Evolutionary conservation across 2,888 invertebrate genomes (phyloP).

Genomic region (Maniola hyperantus): DNA sequence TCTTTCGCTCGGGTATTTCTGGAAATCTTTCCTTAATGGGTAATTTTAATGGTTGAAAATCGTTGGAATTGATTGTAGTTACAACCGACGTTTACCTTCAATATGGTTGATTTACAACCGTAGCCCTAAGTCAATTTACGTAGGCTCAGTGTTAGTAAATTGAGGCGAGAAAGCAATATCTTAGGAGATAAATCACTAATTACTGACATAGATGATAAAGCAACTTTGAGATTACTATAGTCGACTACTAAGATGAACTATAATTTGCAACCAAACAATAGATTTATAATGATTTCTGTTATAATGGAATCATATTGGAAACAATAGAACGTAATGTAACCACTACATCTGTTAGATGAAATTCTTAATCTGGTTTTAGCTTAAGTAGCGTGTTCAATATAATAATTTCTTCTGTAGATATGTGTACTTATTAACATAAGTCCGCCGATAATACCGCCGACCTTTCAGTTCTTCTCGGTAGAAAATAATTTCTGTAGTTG

Average conservation of each 20-base stretch:
- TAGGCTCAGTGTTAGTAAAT: not conserved
- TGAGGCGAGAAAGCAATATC: not conserved
- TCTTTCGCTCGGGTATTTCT: too few species aligned
- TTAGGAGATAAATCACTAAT: not conserved
- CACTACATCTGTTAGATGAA: not conserved
- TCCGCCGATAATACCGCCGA: not conserved
- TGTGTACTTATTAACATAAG: not conserved
- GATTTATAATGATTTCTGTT: not conserved
- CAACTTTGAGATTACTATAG: not conserved
- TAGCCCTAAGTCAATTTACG: not conserved
- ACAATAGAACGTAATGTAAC: constrained; percentile 1
- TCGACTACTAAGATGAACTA: not conserved
- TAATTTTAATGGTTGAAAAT: too few species aligned
- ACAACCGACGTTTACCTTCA: too few species aligned
- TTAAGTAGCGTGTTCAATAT: not conserved
- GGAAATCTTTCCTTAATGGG: too few species aligned
- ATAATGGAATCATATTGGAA: not conserved
- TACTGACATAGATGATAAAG: not conserved
- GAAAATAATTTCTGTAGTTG: not conserved
- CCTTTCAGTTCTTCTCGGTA: not conserved
- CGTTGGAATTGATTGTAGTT: too few species aligned
- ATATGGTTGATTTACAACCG: not conserved
- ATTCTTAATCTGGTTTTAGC: constrained; percentile 6
- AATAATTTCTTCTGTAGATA: not conserved
- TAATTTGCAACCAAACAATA: constrained; percentile 4